Conservation (phyloP, 53 echinoderm and acorn worm species). For the Glandiceps talaboti region DNA sequence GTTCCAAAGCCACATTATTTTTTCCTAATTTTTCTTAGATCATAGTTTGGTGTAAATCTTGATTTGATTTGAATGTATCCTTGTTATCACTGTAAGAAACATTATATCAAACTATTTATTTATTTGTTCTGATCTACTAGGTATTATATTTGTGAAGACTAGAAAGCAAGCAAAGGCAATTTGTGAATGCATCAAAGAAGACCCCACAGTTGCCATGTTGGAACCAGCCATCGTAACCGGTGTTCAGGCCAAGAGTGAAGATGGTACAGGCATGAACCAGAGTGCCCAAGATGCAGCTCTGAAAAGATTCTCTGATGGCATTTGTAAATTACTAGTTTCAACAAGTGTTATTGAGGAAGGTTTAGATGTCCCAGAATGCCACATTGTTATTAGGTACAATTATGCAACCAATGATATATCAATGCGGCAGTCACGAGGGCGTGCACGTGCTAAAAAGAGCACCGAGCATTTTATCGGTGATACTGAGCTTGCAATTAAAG, state of each 20-base stretch:
- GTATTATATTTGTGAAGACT: slow-evolving; percentile 55
- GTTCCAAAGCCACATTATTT: not conserved
- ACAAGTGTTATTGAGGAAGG: slow-evolving; percentile 76
- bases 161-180: slow-evolving; percentile 39
- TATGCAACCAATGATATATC: slow-evolving; percentile 62
- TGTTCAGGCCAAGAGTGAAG: not conserved
- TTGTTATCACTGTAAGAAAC: not conserved
- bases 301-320: slow-evolving; percentile 33
- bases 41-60: too few relatives aligned
- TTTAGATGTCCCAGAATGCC: slow-evolving; percentile 46
- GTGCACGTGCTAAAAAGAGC: not conserved
- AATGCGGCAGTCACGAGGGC: slow-evolving; percentile 46
- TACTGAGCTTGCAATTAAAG: slow-evolving; percentile 45
- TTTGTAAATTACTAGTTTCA: slow-evolving; percentile 41
- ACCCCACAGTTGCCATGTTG: slow-evolving; percentile 12
- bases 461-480: slow-evolving; percentile 9
- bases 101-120: not conserved
- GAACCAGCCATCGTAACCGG: slow-evolving; percentile 58
- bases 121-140: not conserved
- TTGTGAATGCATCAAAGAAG: slow-evolving; percentile 49
- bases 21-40: too few relatives aligned
- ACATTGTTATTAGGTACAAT: slow-evolving; percentile 65
- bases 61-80: not conserved
- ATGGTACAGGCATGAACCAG: slow-evolving; percentile 72
- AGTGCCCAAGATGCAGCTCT: slow-evolving; percentile 33